A percentile compares a stretch with the other conserved stretches of the same genome.
Conservation (phyloP, 2,797 vertebrate genomes). For the Meda fulgida region DNA sequence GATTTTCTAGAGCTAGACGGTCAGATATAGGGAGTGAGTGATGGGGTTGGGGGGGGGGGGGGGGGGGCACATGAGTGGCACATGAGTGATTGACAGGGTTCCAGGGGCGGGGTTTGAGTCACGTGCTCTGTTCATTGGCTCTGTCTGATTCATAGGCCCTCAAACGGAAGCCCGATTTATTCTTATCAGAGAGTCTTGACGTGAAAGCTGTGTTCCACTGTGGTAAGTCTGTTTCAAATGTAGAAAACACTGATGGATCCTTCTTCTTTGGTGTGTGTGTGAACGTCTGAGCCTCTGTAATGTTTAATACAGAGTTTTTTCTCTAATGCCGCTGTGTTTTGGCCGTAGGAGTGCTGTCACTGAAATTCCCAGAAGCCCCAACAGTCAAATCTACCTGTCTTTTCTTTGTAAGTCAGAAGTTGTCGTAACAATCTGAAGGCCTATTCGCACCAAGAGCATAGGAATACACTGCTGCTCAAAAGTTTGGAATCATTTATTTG, state of each 20-base stretch:
- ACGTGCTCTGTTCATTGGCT: conserved; percentile 74
- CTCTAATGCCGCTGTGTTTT: conserved; percentile 13
- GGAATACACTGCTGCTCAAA: background rate
- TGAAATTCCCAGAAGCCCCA: conserved; percentile 97
- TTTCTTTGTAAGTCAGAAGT: conserved; percentile 91
- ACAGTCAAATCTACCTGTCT: conserved; percentile 96
- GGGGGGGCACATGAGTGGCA: conserved; percentile 35
- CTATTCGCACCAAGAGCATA: background rate
- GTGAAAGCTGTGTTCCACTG: conserved; percentile 98
- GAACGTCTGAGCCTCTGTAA: background rate
- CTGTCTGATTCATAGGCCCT: conserved; percentile 91
- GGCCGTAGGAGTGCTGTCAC: conserved; percentile 88
- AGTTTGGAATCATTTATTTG: background rate
- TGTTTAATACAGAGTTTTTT: background rate
- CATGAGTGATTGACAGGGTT: conserved; percentile 62
- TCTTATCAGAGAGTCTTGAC: conserved; percentile 93
- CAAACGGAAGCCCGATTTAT: conserved; percentile 98
- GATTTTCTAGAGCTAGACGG: conserved; percentile 57
- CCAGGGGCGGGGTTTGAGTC: conserved; percentile 61
- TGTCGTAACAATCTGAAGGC: background rate
- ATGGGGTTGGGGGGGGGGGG: conserved; percentile 68
- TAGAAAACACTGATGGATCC: background rate
- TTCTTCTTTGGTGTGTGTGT: background rate
- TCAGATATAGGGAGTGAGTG: conserved; percentile 58
- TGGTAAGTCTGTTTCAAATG: conserved; percentile 83